Percentiles rank a stretch among this genome's conserved stretches.
These are phyloP conservation scores for Cyprinodon brontotheroides DNA, from an alignment of 2,113 vertebrate genomes.

Conservation along the genomic window DNA sequence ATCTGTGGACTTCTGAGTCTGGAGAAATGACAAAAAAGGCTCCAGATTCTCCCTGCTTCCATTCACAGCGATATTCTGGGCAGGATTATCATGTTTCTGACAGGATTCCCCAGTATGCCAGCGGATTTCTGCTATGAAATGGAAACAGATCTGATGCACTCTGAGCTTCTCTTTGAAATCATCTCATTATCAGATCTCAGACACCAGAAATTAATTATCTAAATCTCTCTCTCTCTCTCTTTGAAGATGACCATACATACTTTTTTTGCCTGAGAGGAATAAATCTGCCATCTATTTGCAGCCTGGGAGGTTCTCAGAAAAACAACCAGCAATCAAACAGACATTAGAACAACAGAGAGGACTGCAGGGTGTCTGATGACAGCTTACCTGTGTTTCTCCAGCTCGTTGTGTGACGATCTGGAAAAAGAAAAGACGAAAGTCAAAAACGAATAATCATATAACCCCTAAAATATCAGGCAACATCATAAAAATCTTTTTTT, in stretches of 20 bases:
- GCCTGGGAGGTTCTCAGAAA: constrained; percentile 14
- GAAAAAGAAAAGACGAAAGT: constrained; percentile 55
- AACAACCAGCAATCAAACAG: background rate
- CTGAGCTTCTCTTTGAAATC: constrained; percentile 49
- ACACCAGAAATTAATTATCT: constrained; percentile 42
- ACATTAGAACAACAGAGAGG: background rate
- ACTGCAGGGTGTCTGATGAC: background rate
- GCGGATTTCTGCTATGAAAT: constrained; percentile 46
- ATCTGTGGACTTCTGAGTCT: constrained; percentile 15
- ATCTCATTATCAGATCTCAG: constrained; percentile 38
- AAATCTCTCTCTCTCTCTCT: constrained; percentile 39
- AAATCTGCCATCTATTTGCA: constrained; percentile 19
- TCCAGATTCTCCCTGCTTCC: constrained; percentile 18
- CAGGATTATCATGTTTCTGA: constrained; percentile 57
- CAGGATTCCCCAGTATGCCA: constrained; percentile 56
- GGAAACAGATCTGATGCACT: constrained; percentile 48
- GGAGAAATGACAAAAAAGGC: constrained; percentile 23
- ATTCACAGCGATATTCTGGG: constrained; percentile 34
- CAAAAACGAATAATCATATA: background rate
- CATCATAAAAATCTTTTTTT: background rate
- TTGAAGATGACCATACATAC: constrained; percentile 37
- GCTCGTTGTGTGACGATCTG: constrained; percentile 98
- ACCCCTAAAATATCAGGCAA: constrained; percentile 3
- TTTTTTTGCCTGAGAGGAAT: background rate
- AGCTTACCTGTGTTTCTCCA: constrained; percentile 98